phyloP scores from a whole-genome alignment of 2,113 vertebrate species.

The Pygoscelis adeliae region DNA sequence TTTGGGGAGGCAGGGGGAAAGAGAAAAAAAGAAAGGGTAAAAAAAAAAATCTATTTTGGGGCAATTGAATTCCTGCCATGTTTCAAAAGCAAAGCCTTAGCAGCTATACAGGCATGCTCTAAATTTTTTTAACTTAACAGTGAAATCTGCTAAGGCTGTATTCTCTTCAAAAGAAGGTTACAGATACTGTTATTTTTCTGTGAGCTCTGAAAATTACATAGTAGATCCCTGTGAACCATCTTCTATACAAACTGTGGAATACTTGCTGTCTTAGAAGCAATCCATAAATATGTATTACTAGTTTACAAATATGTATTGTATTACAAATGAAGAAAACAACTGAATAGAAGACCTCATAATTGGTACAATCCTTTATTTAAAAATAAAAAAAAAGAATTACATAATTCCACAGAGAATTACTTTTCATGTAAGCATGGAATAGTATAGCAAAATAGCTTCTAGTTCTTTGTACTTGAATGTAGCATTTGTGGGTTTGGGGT shows the following conservation, averaged over 20 bases:
- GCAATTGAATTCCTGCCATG: neutral
- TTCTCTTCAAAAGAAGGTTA: neutral
- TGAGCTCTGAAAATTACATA: neutral
- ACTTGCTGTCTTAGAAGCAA: neutral
- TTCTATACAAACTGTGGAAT: neutral
- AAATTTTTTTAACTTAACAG: neutral
- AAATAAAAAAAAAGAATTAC: neutral
- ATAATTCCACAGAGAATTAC: neutral
- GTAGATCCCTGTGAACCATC: neutral
- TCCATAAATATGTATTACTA: conserved; percentile 13
- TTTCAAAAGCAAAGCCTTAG: neutral
- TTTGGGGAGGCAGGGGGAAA: neutral
- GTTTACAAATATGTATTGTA: conserved; percentile 38
- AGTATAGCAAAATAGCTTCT: neutral
- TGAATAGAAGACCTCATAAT: conserved; percentile 19
- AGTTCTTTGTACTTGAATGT: neutral
- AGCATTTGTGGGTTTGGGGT: neutral
- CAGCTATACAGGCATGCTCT: neutral
- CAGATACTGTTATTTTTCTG: neutral
- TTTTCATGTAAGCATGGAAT: neutral
- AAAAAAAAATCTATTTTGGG: neutral
- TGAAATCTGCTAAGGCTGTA: neutral
- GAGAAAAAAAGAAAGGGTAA: too few relatives aligned
- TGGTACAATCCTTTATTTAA: neutral
- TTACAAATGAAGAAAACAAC: conserved; percentile 29